Evolutionary conservation across 2,797 vertebrate genomes (phyloP).

Genomic region (Moxostoma hubbsi): DNA sequence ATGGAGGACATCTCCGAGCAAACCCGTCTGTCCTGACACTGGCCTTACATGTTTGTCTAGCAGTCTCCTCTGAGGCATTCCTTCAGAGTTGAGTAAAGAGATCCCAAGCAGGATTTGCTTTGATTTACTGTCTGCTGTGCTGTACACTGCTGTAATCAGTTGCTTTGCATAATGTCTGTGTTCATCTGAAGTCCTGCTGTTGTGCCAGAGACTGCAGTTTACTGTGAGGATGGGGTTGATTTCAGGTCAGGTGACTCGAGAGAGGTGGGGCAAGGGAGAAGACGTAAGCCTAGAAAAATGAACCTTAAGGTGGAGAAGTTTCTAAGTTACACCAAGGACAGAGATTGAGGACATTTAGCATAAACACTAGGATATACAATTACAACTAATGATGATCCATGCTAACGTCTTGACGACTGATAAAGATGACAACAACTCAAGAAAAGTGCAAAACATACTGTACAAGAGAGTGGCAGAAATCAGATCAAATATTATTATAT

Average conservation of each 20-base stretch:
- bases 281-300: slow-evolving; percentile 7
- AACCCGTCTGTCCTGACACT: slow-evolving; percentile 32
- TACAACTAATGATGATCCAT: not conserved
- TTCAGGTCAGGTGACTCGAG: not conserved
- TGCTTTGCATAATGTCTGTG: slow-evolving; percentile 55
- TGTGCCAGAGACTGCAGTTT: slow-evolving; percentile 19
- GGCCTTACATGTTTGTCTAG: slow-evolving; percentile 27
- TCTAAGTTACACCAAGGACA: too few relatives aligned
- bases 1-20: not conserved
- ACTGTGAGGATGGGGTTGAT: slow-evolving; percentile 4
- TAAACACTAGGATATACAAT: not conserved
- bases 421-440: not conserved
- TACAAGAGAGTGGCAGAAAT: not conserved
- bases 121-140: slow-evolving; percentile 58
- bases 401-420: not conserved
- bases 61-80: slow-evolving; percentile 38
- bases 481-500: not conserved
- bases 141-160: slow-evolving; percentile 53
- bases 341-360: not conserved
- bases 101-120: slow-evolving; percentile 53
- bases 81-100: slow-evolving; percentile 48
- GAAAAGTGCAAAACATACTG: not conserved
- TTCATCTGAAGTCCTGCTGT: slow-evolving; percentile 48
- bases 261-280: not conserved
- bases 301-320: too few relatives aligned